phyloP scores from a whole-genome alignment of 2,888 invertebrate species.

The Escarpia spicata region DNA sequence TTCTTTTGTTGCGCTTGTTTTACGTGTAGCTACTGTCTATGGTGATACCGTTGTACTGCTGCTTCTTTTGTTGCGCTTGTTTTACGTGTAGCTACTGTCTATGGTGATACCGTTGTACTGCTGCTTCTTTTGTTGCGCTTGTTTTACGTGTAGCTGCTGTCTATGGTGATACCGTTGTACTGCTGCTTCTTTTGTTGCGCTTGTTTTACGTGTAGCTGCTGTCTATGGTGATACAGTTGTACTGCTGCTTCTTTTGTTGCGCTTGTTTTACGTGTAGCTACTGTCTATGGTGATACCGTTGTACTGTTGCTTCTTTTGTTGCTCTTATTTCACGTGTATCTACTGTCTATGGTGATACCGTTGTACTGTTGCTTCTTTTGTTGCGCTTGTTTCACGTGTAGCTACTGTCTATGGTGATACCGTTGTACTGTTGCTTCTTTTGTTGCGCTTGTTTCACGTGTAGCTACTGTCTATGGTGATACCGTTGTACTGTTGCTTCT shows the following conservation, averaged over 20 bases:
- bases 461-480: neutral
- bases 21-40: neutral
- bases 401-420: neutral
- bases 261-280: neutral
- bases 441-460: neutral
- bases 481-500: neutral
- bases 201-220: neutral
- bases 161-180: neutral
- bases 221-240: neutral
- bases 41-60: neutral
- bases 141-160: neutral
- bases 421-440: neutral
- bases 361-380: neutral
- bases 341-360: neutral
- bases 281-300: neutral
- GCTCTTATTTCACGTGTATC: neutral
- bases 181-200: neutral
- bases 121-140: neutral
- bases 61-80: neutral
- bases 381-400: neutral
- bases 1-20: no score
- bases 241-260: neutral
- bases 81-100: neutral
- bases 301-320: neutral
- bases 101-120: neutral